Base-by-base conservation (phyloP, 2,888 invertebrate species). In the Pollenia angustigena region DNA sequence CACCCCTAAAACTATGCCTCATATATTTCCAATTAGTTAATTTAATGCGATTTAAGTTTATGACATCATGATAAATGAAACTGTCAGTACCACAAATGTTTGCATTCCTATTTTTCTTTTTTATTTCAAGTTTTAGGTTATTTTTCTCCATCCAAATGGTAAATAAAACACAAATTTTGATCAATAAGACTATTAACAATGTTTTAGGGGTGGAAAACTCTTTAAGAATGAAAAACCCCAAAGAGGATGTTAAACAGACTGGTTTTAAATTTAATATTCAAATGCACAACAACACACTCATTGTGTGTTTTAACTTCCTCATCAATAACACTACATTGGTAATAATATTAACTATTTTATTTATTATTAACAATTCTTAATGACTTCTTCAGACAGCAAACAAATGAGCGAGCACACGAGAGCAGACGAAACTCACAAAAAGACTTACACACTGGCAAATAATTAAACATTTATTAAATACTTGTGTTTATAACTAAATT, bases 341-440 rank as follows among this genome's bases (percentile, higher is more conserved):
- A 56, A 32, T 40, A 66, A 50, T 52, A 32, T 81, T 56, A 14
- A 44, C 12, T 54, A 60, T 46, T 80, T 46, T 50, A 60, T 71
- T 69, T 69, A 79, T 62, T 71, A 71, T 69, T 52, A 80, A 71
- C 23, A 48, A 52, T 52, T 18, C 52, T 7, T 44, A 71, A 71
- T 71, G 60, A 52, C 52, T 69, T 44, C 18, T 52, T 52, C 16
- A 71, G 60, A 60, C 23, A 16, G 32, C 32, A 52, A 62, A 14
- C 12, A 23, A 44, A 50, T 44, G 23, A 60, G 4, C 12, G n/a
- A 40, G 14, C 10, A 9, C 32, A 40, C 32, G 46, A 7, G 9
- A 56, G 8, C 16, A 60, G n/a, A 60, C 40, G 42, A 42, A 42
- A 66, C 18, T 18, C 12, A 18, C 9, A n/a, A 14, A 46, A 44